Base-by-base conservation (phyloP, 2,888 invertebrate species). In the Arrhopalites spinosus region DNA sequence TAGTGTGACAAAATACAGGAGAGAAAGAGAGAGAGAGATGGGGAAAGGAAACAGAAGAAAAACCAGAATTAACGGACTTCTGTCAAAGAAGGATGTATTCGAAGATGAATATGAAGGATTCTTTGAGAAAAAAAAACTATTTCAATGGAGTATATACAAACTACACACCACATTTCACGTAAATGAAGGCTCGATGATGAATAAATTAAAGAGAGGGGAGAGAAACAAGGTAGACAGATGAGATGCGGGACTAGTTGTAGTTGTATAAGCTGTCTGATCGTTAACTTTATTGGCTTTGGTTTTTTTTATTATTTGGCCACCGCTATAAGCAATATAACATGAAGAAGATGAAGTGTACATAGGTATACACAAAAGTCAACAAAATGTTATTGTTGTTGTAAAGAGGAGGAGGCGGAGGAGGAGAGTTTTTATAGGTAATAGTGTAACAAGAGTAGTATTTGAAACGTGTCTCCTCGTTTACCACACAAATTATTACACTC, bases 61-160 rank as follows among this genome's bases (percentile, higher is more conserved):
- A 72, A 72, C 72, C 63, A 43, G 72, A 63, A 63, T 72, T 61
- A 72, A 72, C 72, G 72, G 72, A 27, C 47, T 23, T 27, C 50
- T 72, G 72, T 63, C 72, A 72, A 68, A 45, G 23, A 20, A 17
- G 15, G 2, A 8, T 15, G 23, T 2, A n/a, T 27, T 61, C 56
- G 25, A 59, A 59, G 25, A 59, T n/a, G 25, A 23, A 29, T 17
- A 64, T 30, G 30, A 64, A n/a, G n/a, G n/a, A n/a, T n/a, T n/a
- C n/a, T n/a, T n/a, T n/a, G n/a, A n/a, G 56, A 56, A 13, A n/a
- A 56, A 56, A 56, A 13, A 20, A 23, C 23, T 20, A 56, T 13
- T 56, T 13, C n/a, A 56, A 7, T n/a, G n/a, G 5, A 56, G 23
- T 13, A 56, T 13, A 56, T 56, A 56, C 23, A 56, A n/a, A 23